Evolutionary conservation across 2,888 invertebrate genomes (phyloP), one percentile per base, ranked within the genome.

Genomic region (Caradrina clavipalpis): DNA sequence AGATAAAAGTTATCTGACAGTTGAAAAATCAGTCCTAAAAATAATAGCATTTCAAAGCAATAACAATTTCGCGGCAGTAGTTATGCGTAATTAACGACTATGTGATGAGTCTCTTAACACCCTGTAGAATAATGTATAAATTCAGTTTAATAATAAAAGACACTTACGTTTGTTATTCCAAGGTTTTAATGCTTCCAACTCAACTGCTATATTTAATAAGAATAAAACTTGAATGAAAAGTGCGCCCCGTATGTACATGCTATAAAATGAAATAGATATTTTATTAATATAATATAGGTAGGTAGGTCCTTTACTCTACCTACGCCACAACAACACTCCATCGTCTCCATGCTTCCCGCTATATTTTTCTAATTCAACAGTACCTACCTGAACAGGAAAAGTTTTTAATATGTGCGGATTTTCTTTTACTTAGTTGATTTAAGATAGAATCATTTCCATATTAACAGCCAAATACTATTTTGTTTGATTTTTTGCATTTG

Each of bases 101-200:
- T 35, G 8, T 26, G 35, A 8, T 35, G 8, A 0, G 35, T 7
- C 8, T 35, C 8, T 35, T 35, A 35, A 35, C 35, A 35, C 35
- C 8, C 1, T 1, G 35, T 35, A 8, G 7, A 35, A 7, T 8
- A 35, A 5, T 35, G 35, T 35, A 35, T 39, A 39, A 39, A 13
- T 13, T 39, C 39, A 39, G 3, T 39, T 39, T 2, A 5, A 31
- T 1, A 22, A 47, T 22, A 11, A 65, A 69, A 69, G 6, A 45
- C 76, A 91, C 95, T 94, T 83, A 95, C 95, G 95, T 85, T 74
- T 90, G 31, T 88, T 83, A 68, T 84, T 83, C 93, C 94, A 94
- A 56, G 86, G 76, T 66, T 78, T 87, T 26, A 84, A 73, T 76
- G 88, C 87, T 59, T 93, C 87, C 58, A 92, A 74, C 50, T 89